Percentiles rank a stretch among this genome's conserved stretches.
These are phyloP conservation scores for Stomorhina lunata DNA, from an alignment of 2,888 invertebrate species.

Conservation along the genomic window DNA sequence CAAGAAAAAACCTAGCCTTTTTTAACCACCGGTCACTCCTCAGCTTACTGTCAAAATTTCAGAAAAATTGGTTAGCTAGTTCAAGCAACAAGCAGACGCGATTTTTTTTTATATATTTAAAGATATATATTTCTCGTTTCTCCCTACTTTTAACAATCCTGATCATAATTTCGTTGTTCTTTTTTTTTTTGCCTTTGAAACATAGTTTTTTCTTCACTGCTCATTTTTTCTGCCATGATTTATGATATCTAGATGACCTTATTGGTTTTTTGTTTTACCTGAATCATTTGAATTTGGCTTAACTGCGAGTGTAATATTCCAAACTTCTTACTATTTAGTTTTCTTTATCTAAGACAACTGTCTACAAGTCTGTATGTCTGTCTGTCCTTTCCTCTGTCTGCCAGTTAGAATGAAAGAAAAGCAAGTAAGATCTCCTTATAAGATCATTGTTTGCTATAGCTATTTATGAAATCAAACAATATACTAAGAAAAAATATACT, in stretches of 20 bases:
- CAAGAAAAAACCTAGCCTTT: too few relatives aligned
- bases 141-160: not conserved
- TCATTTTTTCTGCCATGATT: constrained; percentile 56
- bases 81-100: too few relatives aligned
- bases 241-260: constrained; percentile 61
- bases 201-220: not conserved
- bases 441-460: constrained; percentile 13
- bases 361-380: constrained; percentile 9
- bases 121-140: too few relatives aligned
- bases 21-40: too few relatives aligned
- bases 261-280: constrained; percentile 60
- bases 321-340: constrained; percentile 5
- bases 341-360: constrained; percentile 52
- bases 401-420: too few relatives aligned
- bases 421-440: constrained; percentile 33
- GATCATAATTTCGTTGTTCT: constrained; percentile 4
- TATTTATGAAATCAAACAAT: not conserved
- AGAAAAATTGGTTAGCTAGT: too few relatives aligned
- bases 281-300: constrained; percentile 3
- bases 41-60: too few relatives aligned
- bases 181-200: not conserved
- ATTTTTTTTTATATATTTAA: too few relatives aligned
- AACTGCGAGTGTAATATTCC: too few relatives aligned
- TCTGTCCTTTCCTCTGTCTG: too few relatives aligned
- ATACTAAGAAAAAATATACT: not conserved